Evolutionary conservation across 2,888 invertebrate genomes (phyloP).

Genomic region (Dryobotodes eremita): DNA sequence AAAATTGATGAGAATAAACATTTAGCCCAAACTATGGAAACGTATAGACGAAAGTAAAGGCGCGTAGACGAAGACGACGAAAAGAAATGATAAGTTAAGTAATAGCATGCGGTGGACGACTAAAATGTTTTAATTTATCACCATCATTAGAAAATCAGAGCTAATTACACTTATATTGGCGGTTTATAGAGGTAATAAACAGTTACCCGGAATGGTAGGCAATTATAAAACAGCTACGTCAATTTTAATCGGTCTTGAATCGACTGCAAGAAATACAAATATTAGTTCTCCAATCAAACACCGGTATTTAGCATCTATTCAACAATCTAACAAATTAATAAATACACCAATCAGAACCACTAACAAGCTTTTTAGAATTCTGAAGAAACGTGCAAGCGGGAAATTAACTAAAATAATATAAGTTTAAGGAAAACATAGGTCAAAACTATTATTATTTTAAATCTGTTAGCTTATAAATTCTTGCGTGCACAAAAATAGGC

Average conservation of each 20-base stretch:
- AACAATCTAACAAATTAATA: conserved; percentile 26
- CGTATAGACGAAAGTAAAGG: not conserved
- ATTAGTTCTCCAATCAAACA: conserved; percentile 29
- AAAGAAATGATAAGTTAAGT: conserved; percentile 1
- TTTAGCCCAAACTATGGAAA: not conserved
- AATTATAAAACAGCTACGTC: conserved; percentile 35
- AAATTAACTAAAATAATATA: not conserved
- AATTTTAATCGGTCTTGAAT: conserved; percentile 30
- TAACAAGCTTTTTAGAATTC: conserved; percentile 26
- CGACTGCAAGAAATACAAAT: conserved; percentile 39
- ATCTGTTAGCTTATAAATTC: too few species aligned
- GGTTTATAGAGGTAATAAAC: conserved; percentile 27
- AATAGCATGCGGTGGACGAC: not conserved
- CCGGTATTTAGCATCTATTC: conserved; percentile 30
- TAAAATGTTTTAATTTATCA: conserved; percentile 29
- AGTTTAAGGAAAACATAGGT: not conserved
- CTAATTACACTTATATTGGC: conserved; percentile 17
- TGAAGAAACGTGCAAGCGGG: not conserved
- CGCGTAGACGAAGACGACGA: not conserved
- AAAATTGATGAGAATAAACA: not conserved
- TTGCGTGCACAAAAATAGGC: too few species aligned
- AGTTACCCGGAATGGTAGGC: conserved; percentile 23
- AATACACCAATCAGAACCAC: conserved; percentile 15
- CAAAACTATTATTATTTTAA: not conserved
- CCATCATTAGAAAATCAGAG: conserved; percentile 23